Conservation (phyloP, 2,888 invertebrate species). For the Drosophila yooni region DNA sequence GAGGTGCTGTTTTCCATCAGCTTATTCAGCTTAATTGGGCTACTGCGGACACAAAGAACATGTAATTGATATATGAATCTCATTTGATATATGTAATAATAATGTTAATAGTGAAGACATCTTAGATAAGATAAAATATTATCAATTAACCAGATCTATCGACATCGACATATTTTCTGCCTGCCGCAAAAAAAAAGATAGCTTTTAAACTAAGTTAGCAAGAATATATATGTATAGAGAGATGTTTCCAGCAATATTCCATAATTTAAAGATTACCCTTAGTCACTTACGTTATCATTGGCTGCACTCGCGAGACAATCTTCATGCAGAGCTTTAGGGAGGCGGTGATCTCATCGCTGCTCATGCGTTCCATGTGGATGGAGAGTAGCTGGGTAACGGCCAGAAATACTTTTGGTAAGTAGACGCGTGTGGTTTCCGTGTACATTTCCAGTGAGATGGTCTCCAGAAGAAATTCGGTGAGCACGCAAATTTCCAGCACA, state of each 20-base stretch:
- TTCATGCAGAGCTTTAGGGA: constrained; percentile 90
- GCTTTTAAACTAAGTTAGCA: background rate
- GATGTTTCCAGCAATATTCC: background rate
- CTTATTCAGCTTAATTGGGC: constrained; percentile 82
- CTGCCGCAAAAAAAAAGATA: background rate
- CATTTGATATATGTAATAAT: background rate
- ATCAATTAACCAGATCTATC: background rate
- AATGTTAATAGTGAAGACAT: background rate
- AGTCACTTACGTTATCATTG: constrained; percentile 86
- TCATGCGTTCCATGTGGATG: constrained; percentile 85
- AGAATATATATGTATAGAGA: background rate
- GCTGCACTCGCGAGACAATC: constrained; percentile 91
- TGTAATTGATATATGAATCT: background rate
- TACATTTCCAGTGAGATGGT: constrained; percentile 91
- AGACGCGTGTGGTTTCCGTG: constrained; percentile 91
- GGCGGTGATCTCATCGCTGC: constrained; percentile 87
- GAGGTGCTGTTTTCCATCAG: constrained; percentile 52
- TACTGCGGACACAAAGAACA: constrained; percentile 61
- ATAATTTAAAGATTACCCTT: background rate
- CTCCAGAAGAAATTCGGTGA: constrained; percentile 91
- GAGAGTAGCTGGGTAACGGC: constrained; percentile 88
- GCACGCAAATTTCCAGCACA: constrained; percentile 89
- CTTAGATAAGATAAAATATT: background rate
- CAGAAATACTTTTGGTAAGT: constrained; percentile 91
- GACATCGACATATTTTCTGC: background rate